Evolutionary conservation across 2,888 invertebrate genomes (phyloP).

Genomic region (Caenorhabditis sp.): DNA sequence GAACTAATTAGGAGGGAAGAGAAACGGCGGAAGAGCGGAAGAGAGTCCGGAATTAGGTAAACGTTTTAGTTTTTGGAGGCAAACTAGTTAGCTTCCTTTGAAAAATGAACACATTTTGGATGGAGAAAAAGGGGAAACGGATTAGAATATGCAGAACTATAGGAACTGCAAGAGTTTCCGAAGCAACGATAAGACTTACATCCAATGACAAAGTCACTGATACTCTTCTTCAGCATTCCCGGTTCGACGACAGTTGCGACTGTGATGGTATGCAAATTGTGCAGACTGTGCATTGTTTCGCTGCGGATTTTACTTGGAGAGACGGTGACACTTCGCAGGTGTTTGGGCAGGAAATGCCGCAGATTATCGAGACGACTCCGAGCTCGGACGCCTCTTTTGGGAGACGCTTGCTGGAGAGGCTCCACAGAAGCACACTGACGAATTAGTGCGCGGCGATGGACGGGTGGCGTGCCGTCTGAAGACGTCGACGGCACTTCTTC

Average conservation of each 20-base stretch:
- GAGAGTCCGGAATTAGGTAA: conserved; percentile 3
- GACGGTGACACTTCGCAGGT: conserved; percentile 51
- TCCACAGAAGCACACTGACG: conserved; percentile 58
- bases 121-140: not conserved
- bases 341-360: conserved; percentile 36
- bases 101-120: conserved; percentile 9
- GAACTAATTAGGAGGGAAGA: conserved; percentile 22
- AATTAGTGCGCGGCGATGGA: conserved; percentile 46
- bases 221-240: conserved; percentile 61
- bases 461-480: conserved; percentile 28
- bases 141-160: no score
- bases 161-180: no score
- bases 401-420: conserved; percentile 42
- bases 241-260: conserved; percentile 62
- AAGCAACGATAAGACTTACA: conserved; percentile 63
- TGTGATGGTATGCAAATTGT: conserved; percentile 55
- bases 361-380: conserved; percentile 46
- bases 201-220: conserved; percentile 66
- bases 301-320: conserved; percentile 61
- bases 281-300: conserved; percentile 63
- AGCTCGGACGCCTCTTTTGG: conserved; percentile 30
- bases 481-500: conserved; percentile 49
- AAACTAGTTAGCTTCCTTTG: not conserved
- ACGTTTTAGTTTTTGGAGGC: conserved; percentile 8
- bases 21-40: not conserved